phyloP scores from a whole-genome alignment of 2,888 invertebrate species.

The Pammene aurita region DNA sequence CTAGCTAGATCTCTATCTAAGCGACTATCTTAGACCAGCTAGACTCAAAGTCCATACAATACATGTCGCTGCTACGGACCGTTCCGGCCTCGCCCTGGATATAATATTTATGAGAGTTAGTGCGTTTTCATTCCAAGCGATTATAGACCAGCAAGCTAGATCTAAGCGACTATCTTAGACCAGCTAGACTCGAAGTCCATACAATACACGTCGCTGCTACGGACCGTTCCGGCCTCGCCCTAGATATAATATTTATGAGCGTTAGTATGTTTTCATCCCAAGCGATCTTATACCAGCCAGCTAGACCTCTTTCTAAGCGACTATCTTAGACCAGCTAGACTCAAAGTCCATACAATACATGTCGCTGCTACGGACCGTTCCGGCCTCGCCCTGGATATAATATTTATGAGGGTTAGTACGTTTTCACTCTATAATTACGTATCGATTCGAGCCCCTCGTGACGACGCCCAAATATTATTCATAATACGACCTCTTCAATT shows the following conservation, averaged over 20 bases:
- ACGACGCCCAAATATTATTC: conserved; percentile 81
- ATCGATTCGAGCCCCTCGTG: conserved; percentile 74
- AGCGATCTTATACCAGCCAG: no score
- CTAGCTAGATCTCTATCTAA: no score
- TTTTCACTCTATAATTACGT: conserved; percentile 81
- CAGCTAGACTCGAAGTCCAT: no score
- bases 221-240: no score
- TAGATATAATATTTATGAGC: no score
- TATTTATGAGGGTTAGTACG: conserved; percentile 78
- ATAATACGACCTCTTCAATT: conserved; percentile 73
- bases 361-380: conserved; percentile 76
- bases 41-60: neutral
- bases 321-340: no score
- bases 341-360: conserved; percentile 41
- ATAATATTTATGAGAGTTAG: conserved; percentile 79
- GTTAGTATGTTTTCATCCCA: conserved; percentile 76
- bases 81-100: conserved; percentile 79
- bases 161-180: no score
- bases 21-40: no score
- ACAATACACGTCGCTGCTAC: no score
- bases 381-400: conserved; percentile 79
- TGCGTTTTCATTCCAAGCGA: conserved; percentile 72
- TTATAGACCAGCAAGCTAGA: no score
- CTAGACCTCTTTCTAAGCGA: no score
- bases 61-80: conserved; percentile 72